Percentiles rank a stretch among this genome's conserved stretches.
Conservation (phyloP, 1,140 invertebrate genomes). For the Meloidogyne exigua region DNA sequence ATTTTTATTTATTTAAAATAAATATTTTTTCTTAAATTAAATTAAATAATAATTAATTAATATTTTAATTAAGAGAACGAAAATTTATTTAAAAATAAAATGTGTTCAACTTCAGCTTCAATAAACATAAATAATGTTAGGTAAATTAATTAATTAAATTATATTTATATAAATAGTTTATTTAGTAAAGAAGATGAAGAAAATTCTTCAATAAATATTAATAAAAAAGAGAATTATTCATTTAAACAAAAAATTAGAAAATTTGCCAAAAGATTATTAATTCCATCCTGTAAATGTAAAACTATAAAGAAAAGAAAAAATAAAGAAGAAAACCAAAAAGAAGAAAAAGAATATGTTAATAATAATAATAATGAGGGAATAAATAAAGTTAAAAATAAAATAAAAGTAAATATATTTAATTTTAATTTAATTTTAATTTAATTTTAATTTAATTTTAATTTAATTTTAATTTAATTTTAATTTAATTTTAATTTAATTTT, state of each 20-base stretch:
- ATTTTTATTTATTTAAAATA: background rate
- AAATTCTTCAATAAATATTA: background rate
- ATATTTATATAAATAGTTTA: background rate
- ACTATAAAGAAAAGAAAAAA: background rate
- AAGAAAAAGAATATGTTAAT: background rate
- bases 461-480: background rate
- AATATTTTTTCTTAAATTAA: too few species aligned
- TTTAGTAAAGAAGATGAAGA: background rate
- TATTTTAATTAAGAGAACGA: too few species aligned
- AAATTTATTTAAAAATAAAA: background rate
- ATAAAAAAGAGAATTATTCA: background rate
- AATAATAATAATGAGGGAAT: background rate
- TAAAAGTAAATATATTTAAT: too few species aligned
- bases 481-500: too few species aligned
- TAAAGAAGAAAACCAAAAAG: background rate
- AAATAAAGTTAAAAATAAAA: too few species aligned
- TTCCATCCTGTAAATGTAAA: background rate
- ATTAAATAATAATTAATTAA: too few species aligned
- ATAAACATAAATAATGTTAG: background rate
- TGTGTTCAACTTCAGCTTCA: background rate
- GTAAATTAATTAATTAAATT: too few species aligned
- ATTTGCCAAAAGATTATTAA: background rate
- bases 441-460: background rate
- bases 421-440: background rate
- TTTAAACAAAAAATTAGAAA: background rate